Evolutionary conservation across 2,797 vertebrate genomes (phyloP).

Genomic region (Sebastolobus altivelis): DNA sequence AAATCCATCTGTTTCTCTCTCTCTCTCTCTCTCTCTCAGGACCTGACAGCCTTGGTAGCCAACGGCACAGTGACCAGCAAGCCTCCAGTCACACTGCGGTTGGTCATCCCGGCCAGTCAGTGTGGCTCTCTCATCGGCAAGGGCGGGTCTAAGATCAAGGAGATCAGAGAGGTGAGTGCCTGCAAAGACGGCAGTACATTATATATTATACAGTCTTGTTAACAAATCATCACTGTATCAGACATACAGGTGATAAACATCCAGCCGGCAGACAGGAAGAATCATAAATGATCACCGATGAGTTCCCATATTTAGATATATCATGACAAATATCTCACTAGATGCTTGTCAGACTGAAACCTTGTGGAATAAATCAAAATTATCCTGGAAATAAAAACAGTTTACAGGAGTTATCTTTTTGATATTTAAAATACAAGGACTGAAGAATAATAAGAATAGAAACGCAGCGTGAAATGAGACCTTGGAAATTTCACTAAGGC

Average conservation of each 20-base stretch:
- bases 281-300: neutral
- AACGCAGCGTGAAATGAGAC: neutral
- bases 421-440: slow-evolving; percentile 4
- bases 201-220: too few relatives aligned
- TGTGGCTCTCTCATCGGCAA: slow-evolving; percentile 97
- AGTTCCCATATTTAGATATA: too few relatives aligned
- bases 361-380: too few relatives aligned
- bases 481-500: slow-evolving; percentile 5
- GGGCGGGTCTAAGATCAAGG: slow-evolving; percentile 96
- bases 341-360: neutral
- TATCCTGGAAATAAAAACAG: neutral
- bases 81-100: slow-evolving; percentile 91
- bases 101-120: slow-evolving; percentile 96
- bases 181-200: neutral
- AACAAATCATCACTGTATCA: neutral
- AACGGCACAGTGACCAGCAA: slow-evolving; percentile 90
- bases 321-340: too few relatives aligned
- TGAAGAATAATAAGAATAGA: neutral
- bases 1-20: neutral
- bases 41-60: slow-evolving; percentile 87
- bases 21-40: slow-evolving; percentile 75
- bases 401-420: neutral
- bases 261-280: neutral
- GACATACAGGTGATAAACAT: neutral
- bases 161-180: slow-evolving; percentile 92